These are phyloP conservation scores for Lepidocyrtinus sp. DNA, from an alignment of 2,888 invertebrate genomes.

Conservation along the genomic window DNA sequence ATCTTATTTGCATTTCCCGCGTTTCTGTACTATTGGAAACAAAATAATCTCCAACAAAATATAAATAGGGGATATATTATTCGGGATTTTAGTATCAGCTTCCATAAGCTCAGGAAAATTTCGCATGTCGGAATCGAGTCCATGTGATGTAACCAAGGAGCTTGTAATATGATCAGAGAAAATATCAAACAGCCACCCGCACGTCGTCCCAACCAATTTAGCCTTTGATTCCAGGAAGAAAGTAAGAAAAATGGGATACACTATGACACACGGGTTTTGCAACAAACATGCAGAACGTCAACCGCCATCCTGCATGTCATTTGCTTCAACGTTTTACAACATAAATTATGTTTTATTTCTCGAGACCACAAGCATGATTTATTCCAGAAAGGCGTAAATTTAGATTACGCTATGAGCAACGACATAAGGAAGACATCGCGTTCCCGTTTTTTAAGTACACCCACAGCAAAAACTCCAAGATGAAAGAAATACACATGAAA, in stretches of 20 bases:
- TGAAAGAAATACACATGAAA: slow-evolving; percentile 25
- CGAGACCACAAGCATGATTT: slow-evolving; percentile 8
- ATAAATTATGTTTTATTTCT: slow-evolving; percentile 13
- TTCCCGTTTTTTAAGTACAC: not conserved
- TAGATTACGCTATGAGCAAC: not conserved
- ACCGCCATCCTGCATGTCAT: slow-evolving; percentile 33
- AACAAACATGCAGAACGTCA: slow-evolving; percentile 23
- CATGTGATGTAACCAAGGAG: too few relatives aligned
- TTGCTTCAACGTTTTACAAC: slow-evolving; percentile 25
- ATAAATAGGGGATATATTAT: too few relatives aligned
- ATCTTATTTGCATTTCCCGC: too few relatives aligned
- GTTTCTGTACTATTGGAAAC: too few relatives aligned
- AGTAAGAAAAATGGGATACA: slow-evolving; percentile 42
- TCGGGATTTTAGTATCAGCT: too few relatives aligned
- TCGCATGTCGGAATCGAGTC: too few relatives aligned
- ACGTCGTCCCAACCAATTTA: slow-evolving; percentile 16
- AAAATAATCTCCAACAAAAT: too few relatives aligned
- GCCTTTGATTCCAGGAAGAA: not conserved
- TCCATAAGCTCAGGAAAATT: too few relatives aligned
- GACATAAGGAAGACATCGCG: slow-evolving; percentile 34
- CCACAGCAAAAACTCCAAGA: slow-evolving; percentile 22
- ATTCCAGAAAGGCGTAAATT: slow-evolving; percentile 11
- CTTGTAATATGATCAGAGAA: too few relatives aligned
- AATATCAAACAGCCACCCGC: slow-evolving; percentile 31
- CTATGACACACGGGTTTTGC: slow-evolving; percentile 38